Conservation (phyloP, 2,797 vertebrate genomes). For the Alosa sapidissima region DNA sequence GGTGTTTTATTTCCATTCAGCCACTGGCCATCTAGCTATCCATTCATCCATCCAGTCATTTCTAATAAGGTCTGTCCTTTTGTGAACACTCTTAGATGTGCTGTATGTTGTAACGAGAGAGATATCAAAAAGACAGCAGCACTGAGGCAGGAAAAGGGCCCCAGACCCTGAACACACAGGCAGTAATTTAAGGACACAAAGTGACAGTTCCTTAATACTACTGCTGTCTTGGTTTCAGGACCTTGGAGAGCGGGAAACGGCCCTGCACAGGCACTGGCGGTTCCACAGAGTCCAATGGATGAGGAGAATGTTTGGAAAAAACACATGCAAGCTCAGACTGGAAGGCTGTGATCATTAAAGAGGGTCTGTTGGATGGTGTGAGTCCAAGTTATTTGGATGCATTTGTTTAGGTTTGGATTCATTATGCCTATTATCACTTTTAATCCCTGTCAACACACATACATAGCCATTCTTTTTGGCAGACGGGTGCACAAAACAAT, state of each 20-base stretch:
- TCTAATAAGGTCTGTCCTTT: neutral
- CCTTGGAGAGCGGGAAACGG: neutral
- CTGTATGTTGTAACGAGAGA: neutral
- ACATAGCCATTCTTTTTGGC: neutral
- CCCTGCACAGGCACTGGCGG: neutral
- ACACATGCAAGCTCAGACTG: neutral
- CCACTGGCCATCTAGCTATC: conserved; percentile 40
- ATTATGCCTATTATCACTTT: too few relatives aligned
- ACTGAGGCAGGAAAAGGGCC: neutral
- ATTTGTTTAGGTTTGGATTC: neutral
- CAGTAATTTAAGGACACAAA: neutral
- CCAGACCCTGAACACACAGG: neutral
- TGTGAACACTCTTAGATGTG: neutral
- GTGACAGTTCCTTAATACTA: conserved; percentile 17
- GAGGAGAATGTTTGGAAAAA: neutral
- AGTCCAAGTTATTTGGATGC: neutral
- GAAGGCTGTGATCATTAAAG: neutral
- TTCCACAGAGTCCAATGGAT: neutral
- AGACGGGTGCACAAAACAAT: neutral
- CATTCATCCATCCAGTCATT: conserved; percentile 44
- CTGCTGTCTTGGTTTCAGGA: neutral
- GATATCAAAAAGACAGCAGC: neutral
- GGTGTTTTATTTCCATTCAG: neutral
- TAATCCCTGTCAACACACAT: neutral
- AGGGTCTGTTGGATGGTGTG: neutral